phyloP scores from a whole-genome alignment of 2,113 vertebrate genomes.

The Rousettus leschenaultii region DNA sequence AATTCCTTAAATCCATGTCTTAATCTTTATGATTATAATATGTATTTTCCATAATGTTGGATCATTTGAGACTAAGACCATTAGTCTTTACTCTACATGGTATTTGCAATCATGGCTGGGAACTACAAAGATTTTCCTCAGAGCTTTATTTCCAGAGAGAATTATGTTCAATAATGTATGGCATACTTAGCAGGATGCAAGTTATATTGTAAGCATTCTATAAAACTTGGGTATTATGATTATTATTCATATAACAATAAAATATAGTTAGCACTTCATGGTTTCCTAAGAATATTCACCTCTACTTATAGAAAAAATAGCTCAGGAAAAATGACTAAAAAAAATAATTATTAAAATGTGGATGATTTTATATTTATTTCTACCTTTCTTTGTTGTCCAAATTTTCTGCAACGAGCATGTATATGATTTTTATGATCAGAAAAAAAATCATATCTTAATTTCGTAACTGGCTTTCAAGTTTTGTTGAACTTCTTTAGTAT shows the following conservation, averaged over 20 bases:
- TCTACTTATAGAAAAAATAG: not conserved
- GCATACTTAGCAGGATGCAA: not conserved
- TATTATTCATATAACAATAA: not conserved
- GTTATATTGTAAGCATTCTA: not conserved
- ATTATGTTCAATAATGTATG: not conserved
- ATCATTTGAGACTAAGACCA: not conserved
- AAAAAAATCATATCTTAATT: conserved; percentile 12
- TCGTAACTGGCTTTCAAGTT: not conserved
- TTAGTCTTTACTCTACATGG: not conserved
- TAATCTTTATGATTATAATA: conserved; percentile 16
- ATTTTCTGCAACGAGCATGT: not conserved
- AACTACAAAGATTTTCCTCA: not conserved
- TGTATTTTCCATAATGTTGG: conserved; percentile 27
- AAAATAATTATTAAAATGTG: not conserved
- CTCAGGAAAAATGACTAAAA: conserved; percentile 10
- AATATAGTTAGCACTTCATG: not conserved
- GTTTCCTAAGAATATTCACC: not conserved
- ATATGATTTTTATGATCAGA: not conserved
- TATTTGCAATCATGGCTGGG: not conserved
- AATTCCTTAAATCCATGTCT: conserved; percentile 12
- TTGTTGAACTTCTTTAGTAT: not conserved
- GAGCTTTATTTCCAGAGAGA: not conserved
- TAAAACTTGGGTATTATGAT: not conserved
- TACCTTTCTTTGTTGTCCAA: not conserved
- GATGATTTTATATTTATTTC: not conserved